A percentile compares a stretch with the other conserved stretches of the same genome.
Evolutionary conservation across 1,140 invertebrate species (phyloP).

Genomic region (Lepidostoma basale): DNA sequence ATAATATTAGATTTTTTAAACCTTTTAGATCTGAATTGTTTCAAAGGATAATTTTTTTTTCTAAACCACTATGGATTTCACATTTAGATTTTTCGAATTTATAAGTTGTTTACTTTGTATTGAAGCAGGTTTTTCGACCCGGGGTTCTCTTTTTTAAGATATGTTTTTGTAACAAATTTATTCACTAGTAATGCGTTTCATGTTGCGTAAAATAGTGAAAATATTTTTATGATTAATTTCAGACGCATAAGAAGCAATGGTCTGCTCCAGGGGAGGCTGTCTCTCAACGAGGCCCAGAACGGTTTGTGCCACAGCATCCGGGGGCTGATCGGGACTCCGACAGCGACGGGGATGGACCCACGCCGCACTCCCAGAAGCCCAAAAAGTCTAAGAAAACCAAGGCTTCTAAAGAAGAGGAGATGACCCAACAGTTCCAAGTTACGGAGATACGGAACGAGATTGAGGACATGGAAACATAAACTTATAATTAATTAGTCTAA

Average conservation of each 20-base stretch:
- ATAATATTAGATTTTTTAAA: too few species aligned
- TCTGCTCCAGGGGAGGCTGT: constrained; percentile 53
- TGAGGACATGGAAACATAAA: constrained; percentile 41
- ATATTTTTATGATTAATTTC: too few species aligned
- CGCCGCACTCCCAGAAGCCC: not conserved
- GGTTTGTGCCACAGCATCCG: constrained; percentile 63
- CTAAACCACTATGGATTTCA: too few species aligned
- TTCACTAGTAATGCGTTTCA: not conserved
- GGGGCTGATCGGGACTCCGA: constrained; percentile 63
- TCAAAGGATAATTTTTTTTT: too few species aligned
- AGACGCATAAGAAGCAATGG: constrained; percentile 47
- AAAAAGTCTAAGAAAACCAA: constrained; percentile 36
- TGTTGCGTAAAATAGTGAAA: too few species aligned
- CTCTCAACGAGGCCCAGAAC: constrained; percentile 46
- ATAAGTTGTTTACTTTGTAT: too few species aligned
- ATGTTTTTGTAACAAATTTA: not conserved
- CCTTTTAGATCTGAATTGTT: too few species aligned
- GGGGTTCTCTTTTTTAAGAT: not conserved
- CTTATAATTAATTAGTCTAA: too few species aligned
- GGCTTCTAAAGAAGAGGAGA: not conserved
- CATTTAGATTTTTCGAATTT: too few species aligned
- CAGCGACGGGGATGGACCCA: constrained; percentile 53
- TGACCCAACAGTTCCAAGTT: constrained; percentile 36
- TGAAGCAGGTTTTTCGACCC: too few species aligned
- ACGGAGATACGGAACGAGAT: constrained; percentile 52